Evolutionary conservation across 2,888 invertebrate genomes (phyloP).

Genomic region (Exocentrus adspersus): DNA sequence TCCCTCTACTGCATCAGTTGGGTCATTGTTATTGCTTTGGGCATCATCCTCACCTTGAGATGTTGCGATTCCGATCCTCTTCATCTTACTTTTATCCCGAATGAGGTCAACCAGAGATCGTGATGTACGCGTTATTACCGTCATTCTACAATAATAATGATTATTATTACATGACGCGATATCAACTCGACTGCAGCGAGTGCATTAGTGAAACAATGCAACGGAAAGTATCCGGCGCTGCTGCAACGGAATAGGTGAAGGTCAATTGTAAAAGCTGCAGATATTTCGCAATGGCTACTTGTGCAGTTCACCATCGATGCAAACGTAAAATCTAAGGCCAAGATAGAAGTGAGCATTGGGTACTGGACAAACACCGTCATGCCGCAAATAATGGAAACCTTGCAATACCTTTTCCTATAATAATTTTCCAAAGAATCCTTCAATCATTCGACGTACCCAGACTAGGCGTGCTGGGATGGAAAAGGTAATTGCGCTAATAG

Average conservation of each 20-base stretch:
- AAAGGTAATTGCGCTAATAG: constrained; percentile 11
- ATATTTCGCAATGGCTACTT: constrained; percentile 22
- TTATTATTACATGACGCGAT: constrained; percentile 30
- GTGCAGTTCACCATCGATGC: constrained; percentile 21
- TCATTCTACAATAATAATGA: constrained; percentile 25
- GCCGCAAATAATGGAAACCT: no score
- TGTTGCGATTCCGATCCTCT: constrained; percentile 2
- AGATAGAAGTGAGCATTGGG: no score
- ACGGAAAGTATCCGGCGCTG: constrained; percentile 37
- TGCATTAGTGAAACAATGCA: constrained; percentile 27
- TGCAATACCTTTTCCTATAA: no score
- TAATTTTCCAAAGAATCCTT: no score
- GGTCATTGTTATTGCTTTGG: no score
- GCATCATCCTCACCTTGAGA: constrained; percentile 11
- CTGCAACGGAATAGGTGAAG: constrained; percentile 39
- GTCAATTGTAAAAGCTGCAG: constrained; percentile 36
- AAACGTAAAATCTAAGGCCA: no score
- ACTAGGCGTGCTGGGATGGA: constrained; percentile 1
- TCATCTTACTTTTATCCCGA: constrained; percentile 9
- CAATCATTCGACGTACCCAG: background rate
- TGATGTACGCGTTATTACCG: constrained; percentile 20
- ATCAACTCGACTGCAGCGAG: constrained; percentile 17
- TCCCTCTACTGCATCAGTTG: no score
- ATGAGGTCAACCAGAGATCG: constrained; percentile 25
- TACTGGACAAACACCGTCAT: no score